Base-by-base conservation (phyloP, 92 coral and sea anemone genomes). In the Zoanthus solanderi region DNA sequence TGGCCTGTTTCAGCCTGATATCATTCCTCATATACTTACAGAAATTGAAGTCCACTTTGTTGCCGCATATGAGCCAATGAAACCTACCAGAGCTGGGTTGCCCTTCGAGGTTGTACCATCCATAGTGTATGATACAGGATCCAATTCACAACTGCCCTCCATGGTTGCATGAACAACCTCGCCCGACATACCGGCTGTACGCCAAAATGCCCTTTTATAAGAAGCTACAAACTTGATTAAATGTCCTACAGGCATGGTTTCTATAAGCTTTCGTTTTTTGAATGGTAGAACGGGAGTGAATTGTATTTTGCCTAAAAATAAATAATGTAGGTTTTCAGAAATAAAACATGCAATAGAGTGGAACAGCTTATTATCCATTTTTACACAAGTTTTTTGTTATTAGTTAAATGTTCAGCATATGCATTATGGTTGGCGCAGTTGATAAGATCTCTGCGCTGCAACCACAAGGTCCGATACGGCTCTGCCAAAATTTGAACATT, bases 111-210 rank as follows among this genome's bases (percentile, higher is more conserved):
- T 93, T 71, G 97, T 87, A 16, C 88, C 98, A 89, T 97, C 99
- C 73, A 95, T 89, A 14, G 96, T 93, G 28, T 89, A 61, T 28
- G 92, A 90, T 9, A 95, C 84, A 47, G 99, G 99, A 67, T 92
- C 90, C 28, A 30, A 37, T n/a, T 90, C 93, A 75, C 95, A 89
- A 29, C 78, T 54, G 45, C 92, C 91, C 46, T 82, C 87, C 28
- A 78, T 85, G 4, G 98, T 87, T 28, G 78, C 82, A 45, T 95
- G 93, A 5, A 79, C 89, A 56, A 91, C 83, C 34, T 95, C 94
- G n/a, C 99, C 99, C 23, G 99, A 97, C 80, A 95, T 86, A 3
- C 98, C 99, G 34, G 93, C 93, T 78, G 87, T 93, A 18, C 99
- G 94, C 99, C 99, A 97, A 86, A 97, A 97, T 0, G 99, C 94